phyloP scores from a whole-genome alignment of 1,140 invertebrate genomes.

The Macrobrachium rosenbergii region DNA sequence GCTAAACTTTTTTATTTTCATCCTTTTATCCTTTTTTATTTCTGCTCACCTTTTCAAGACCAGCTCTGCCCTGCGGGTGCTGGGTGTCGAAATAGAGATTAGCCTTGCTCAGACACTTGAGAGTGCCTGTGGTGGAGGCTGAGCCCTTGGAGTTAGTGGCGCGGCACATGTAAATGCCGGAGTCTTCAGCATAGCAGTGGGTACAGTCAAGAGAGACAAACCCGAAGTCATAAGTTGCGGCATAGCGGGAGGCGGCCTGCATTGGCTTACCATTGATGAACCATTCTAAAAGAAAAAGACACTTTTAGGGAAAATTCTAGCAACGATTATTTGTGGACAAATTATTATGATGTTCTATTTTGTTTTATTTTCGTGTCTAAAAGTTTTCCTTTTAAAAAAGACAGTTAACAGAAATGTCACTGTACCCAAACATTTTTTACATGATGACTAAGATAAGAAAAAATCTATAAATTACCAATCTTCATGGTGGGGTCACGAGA shows the following conservation, averaged over 20 bases:
- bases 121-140: slow-evolving; percentile 87
- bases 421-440: too few relatives aligned
- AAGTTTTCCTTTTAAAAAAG: too few relatives aligned
- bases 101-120: slow-evolving; percentile 72
- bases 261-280: slow-evolving; percentile 88
- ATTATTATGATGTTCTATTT: too few relatives aligned
- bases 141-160: slow-evolving; percentile 92
- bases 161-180: slow-evolving; percentile 90
- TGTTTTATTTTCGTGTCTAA: too few relatives aligned
- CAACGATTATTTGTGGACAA: too few relatives aligned
- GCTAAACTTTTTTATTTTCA: too few relatives aligned
- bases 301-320: not conserved
- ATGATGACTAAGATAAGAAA: too few relatives aligned
- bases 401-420: too few relatives aligned
- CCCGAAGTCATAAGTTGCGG: slow-evolving; percentile 90
- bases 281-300: slow-evolving; percentile 77
- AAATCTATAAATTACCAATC: slow-evolving; percentile 72
- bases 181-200: slow-evolving; percentile 88
- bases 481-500: slow-evolving; percentile 94
- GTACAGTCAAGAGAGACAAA: slow-evolving; percentile 87
- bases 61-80: slow-evolving; percentile 87
- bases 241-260: slow-evolving; percentile 83
- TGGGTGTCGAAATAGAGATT: slow-evolving; percentile 78
- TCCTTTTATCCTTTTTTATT: too few relatives aligned
- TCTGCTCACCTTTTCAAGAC: slow-evolving; percentile 81